Conservation (phyloP, 1,140 invertebrate genomes). For the Chlorops oryzae region DNA sequence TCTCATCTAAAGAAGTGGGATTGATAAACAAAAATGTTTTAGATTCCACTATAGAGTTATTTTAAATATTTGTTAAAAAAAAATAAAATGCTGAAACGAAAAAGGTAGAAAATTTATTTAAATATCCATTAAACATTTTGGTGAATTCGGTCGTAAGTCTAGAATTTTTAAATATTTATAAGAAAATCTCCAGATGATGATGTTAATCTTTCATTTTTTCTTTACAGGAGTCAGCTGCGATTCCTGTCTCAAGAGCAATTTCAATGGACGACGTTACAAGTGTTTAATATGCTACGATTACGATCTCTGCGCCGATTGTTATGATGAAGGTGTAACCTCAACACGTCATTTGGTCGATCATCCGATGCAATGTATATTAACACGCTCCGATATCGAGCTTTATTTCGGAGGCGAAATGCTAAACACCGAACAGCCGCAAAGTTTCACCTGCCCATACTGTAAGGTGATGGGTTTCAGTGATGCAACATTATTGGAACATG, state of each 20-base stretch:
- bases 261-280: constrained; percentile 94
- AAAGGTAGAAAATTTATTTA: too few species aligned
- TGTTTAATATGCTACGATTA: constrained; percentile 99
- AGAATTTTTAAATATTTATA: too few species aligned
- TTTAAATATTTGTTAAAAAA: too few species aligned
- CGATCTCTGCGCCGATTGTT: constrained; percentile 94
- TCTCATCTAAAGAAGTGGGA: too few species aligned
- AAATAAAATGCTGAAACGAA: too few species aligned
- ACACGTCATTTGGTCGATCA: constrained; percentile 91
- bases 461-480: constrained; percentile 94
- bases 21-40: too few species aligned
- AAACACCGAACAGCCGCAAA: constrained; percentile 83
- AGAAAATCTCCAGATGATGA: neutral
- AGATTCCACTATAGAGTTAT: too few species aligned
- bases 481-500: constrained; percentile 84
- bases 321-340: constrained; percentile 88
- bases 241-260: constrained; percentile 97
- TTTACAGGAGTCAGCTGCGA: constrained; percentile 92
- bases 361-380: constrained; percentile 97
- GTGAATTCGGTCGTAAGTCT: too few species aligned
- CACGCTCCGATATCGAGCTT: constrained; percentile 91
- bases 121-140: too few species aligned
- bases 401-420: constrained; percentile 92
- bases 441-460: constrained; percentile 95
- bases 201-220: neutral